A percentile compares a stretch with the other conserved stretches of the same genome.
phyloP scores from a whole-genome alignment of 53 echinoderm and acorn worm species.

The Luidia sarsii region DNA sequence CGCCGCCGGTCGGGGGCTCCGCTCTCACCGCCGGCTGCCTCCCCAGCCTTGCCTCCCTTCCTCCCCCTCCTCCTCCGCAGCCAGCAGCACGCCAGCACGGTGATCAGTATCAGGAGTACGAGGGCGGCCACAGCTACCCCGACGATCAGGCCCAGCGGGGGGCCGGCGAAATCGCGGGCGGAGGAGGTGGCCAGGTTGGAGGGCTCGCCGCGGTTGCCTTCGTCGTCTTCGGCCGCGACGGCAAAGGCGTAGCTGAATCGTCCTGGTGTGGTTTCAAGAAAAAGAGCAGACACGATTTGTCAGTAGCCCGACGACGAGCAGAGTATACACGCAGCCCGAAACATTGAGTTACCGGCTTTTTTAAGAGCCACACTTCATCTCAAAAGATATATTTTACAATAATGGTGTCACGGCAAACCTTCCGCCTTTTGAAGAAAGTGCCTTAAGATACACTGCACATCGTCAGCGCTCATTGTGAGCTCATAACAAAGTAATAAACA shows the following conservation, averaged over 20 bases:
- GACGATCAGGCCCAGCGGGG: not conserved
- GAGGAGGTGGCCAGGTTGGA: conserved; percentile 79
- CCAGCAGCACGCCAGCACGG: not conserved
- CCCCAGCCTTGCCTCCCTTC: not conserved
- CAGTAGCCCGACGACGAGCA: too few species aligned
- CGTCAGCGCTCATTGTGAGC: too few species aligned
- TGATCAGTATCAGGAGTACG: conserved; percentile 21
- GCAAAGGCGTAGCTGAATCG: conserved; percentile 66
- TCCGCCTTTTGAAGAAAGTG: too few species aligned
- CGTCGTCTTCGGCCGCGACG: conserved; percentile 84
- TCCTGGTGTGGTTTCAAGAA: conserved; percentile 30
- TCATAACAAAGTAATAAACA: too few species aligned
- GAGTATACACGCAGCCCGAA: too few species aligned
- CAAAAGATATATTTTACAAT: too few species aligned
- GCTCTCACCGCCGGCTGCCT: not conserved
- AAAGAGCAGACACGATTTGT: too few species aligned
- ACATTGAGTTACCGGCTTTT: too few species aligned
- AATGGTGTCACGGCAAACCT: too few species aligned
- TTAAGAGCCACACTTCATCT: too few species aligned
- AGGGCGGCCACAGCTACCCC: not conserved
- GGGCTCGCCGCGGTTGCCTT: conserved; percentile 65
- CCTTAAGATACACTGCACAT: too few species aligned
- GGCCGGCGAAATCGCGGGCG: conserved; percentile 20
- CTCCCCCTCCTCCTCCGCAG: not conserved
- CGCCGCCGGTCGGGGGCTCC: too few species aligned